These are phyloP conservation scores for Daubentonia madagascariensis DNA, from an alignment of 2,113 vertebrate genomes.

Conservation along the genomic window DNA sequence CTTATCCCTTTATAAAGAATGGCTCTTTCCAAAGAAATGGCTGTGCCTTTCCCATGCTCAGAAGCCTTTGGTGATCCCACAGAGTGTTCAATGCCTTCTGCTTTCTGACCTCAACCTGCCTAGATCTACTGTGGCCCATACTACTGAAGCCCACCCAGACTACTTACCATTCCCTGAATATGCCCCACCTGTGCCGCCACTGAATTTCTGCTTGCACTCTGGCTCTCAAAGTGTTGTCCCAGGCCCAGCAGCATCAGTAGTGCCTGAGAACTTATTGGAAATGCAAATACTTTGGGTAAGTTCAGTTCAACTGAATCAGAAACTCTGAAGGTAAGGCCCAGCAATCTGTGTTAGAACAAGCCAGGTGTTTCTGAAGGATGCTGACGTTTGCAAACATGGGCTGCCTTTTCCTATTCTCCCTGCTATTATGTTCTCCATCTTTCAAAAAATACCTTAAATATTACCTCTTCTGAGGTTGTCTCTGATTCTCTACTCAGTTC, in stretches of 20 bases:
- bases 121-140: background rate
- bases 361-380: background rate
- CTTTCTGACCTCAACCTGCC: background rate
- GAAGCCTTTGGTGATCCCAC: background rate
- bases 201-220: background rate
- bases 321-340: background rate
- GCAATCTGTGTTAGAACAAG: background rate
- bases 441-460: background rate
- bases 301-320: background rate
- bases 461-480: background rate
- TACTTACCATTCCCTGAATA: background rate
- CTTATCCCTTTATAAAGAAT: background rate
- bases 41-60: background rate
- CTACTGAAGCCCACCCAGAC: fast-evolving
- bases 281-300: background rate
- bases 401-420: background rate
- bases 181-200: too few relatives aligned
- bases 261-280: background rate
- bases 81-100: background rate
- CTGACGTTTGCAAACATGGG: background rate
- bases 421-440: background rate
- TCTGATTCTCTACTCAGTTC: background rate
- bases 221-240: too few relatives aligned
- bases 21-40: background rate
- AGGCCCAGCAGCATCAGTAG: background rate